Evolutionary conservation across 2,888 invertebrate species (phyloP).

Genomic region (Gastrophysa polygoni): DNA sequence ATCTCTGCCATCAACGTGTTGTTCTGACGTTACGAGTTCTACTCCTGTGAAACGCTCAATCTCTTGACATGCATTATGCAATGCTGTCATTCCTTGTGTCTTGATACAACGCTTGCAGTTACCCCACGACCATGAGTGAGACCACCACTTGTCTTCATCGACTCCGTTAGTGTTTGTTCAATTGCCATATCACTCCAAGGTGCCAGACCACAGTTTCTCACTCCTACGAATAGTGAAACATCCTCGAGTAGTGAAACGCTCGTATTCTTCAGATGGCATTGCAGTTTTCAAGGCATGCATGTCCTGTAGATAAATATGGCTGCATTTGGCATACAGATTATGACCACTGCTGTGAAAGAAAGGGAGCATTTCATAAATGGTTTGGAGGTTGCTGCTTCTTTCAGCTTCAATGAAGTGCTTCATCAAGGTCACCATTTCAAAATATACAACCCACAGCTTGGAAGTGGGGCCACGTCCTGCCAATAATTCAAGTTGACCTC

Average conservation of each 20-base stretch:
- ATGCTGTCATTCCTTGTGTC: not conserved
- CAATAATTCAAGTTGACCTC: slow-evolving; percentile 5
- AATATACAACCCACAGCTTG: slow-evolving; percentile 45
- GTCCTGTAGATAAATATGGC: slow-evolving; percentile 28
- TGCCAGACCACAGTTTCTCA: slow-evolving; percentile 22
- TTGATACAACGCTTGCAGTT: slow-evolving; percentile 1
- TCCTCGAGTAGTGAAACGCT: slow-evolving; percentile 17
- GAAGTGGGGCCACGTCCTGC: slow-evolving; percentile 20
- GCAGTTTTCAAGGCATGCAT: slow-evolving; percentile 24
- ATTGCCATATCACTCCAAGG: slow-evolving; percentile 4
- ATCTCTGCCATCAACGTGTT: slow-evolving; percentile 6
- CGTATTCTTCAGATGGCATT: slow-evolving; percentile 19
- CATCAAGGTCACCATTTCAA: slow-evolving; percentile 41
- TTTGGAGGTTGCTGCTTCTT: slow-evolving; percentile 40
- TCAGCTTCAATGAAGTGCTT: slow-evolving; percentile 47
- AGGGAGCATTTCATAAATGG: slow-evolving; percentile 22
- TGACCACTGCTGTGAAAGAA: slow-evolving; percentile 24
- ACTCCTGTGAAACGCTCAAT: slow-evolving; percentile 12
- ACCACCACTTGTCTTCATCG: slow-evolving; percentile 7
- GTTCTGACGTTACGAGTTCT: slow-evolving; percentile 5
- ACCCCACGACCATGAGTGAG: slow-evolving; percentile 9
- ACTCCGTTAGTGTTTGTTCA: slow-evolving; percentile 6
- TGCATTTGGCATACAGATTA: slow-evolving; percentile 22
- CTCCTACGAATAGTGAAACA: slow-evolving; percentile 28
- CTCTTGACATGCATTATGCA: slow-evolving; percentile 6